Evolutionary conservation across 37 sponge, comb jelly and placozoan species (phyloP).

Genomic region (Tethya wilhelma): DNA sequence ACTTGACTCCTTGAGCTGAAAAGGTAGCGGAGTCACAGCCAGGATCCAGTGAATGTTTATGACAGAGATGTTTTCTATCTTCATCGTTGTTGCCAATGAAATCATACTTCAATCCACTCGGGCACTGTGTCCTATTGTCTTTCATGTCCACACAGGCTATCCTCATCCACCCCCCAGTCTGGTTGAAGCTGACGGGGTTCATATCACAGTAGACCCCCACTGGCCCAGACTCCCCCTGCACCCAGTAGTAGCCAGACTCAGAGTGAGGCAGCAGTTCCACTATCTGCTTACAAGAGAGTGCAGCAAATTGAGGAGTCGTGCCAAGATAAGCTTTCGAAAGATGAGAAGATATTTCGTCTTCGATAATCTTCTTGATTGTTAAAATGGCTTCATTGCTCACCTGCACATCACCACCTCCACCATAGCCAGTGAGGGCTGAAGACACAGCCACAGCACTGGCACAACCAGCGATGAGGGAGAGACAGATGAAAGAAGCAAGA

Average conservation of each 20-base stretch:
- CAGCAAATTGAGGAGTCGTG: not conserved
- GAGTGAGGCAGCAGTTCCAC: not conserved
- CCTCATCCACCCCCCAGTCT: slow-evolving; percentile 11
- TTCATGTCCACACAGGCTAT: slow-evolving; percentile 5
- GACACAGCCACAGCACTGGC: too few species aligned
- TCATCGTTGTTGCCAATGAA: not conserved
- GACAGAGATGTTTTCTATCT: too few species aligned
- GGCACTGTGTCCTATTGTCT: not conserved
- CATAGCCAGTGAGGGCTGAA: not conserved
- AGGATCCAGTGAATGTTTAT: not conserved
- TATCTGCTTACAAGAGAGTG: not conserved
- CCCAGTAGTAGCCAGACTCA: slow-evolving; percentile 13
- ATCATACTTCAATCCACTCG: not conserved
- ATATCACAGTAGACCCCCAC: slow-evolving; percentile 11
- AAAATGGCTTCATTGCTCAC: not conserved
- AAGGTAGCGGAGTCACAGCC: too few species aligned
- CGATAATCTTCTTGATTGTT: not conserved
- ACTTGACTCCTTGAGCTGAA: too few species aligned
- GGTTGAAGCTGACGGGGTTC: too few species aligned
- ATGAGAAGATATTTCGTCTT: not conserved
- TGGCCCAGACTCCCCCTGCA: not conserved
- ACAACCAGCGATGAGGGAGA: too few species aligned
- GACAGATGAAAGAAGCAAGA: too few species aligned
- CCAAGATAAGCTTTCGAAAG: not conserved
- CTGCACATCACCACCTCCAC: too few species aligned